Evolutionary conservation across 2,113 vertebrate genomes (phyloP).

Genomic region (Hippolais icterina): DNA sequence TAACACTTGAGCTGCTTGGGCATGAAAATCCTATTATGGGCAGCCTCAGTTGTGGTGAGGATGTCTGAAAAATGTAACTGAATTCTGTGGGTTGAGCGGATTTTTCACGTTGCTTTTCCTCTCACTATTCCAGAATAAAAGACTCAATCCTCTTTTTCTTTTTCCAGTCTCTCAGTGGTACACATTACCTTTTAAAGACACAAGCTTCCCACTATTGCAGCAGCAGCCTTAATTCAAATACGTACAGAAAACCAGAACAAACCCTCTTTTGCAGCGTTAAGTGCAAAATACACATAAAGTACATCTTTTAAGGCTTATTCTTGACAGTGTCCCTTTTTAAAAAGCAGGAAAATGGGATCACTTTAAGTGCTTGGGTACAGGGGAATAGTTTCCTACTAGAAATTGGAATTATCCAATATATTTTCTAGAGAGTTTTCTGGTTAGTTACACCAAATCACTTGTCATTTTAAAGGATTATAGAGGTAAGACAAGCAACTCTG

Average conservation of each 20-base stretch:
- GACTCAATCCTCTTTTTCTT: neutral
- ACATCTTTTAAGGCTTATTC: neutral
- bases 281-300: neutral
- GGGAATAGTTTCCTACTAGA: constrained; percentile 19
- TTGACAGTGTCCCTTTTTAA: constrained; percentile 54
- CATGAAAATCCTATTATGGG: neutral
- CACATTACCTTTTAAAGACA: neutral
- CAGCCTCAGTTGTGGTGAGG: neutral
- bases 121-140: neutral
- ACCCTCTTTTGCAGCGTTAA: neutral
- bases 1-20: neutral
- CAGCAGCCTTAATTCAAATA: neutral
- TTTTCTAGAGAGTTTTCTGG: constrained; percentile 30
- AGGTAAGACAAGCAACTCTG: constrained; percentile 24
- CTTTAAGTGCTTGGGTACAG: neutral
- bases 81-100: constrained; percentile 17
- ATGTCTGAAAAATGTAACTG: neutral
- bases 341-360: constrained; percentile 39
- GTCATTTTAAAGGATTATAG: constrained; percentile 51
- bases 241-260: neutral
- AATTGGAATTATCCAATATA: constrained; percentile 5
- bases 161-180: neutral
- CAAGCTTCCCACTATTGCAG: neutral
- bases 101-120: neutral
- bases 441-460: constrained; percentile 35